Conservation (phyloP, 35 echinoderm and acorn worm species). For the Holothuria glaberrima region DNA sequence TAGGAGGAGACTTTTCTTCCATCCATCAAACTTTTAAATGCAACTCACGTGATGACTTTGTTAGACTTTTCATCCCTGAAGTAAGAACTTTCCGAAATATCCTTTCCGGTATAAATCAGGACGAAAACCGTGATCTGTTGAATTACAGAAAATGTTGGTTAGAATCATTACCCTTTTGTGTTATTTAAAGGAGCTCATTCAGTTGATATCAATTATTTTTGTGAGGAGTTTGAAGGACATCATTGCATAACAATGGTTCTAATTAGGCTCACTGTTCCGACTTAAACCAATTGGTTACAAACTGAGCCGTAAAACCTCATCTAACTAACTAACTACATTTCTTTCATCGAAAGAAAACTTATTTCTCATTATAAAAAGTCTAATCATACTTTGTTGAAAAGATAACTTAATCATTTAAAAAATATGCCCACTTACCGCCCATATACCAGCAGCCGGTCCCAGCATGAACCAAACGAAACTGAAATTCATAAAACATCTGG, state of each 20-base stretch:
- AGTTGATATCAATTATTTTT: too few relatives aligned
- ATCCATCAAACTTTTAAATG: too few relatives aligned
- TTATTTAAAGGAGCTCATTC: too few relatives aligned
- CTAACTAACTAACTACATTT: too few relatives aligned
- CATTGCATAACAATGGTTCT: too few relatives aligned
- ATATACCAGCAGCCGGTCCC: slow-evolving; percentile 86
- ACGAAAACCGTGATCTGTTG: slow-evolving; percentile 92
- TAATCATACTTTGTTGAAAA: neutral
- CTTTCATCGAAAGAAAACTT: neutral
- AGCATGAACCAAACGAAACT: slow-evolving; percentile 87
- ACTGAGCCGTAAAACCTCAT: too few relatives aligned
- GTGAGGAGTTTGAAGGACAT: too few relatives aligned
- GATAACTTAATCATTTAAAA: neutral
- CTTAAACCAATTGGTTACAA: too few relatives aligned
- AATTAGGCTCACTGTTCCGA: too few relatives aligned
- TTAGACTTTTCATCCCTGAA: slow-evolving; percentile 92
- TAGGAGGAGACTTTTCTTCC: too few relatives aligned
- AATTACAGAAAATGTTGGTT: neutral
- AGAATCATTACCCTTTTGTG: neutral
- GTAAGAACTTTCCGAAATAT: slow-evolving; percentile 97
- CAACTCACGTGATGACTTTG: slow-evolving; percentile 87
- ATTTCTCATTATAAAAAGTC: neutral
- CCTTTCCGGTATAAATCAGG: slow-evolving; percentile 87
- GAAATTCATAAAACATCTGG: slow-evolving; percentile 86
- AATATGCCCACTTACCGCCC: slow-evolving; percentile 76